Evolutionary conservation across 2,797 vertebrate genomes (phyloP), one percentile per base, ranked within the genome.

Genomic region (Micropoecilia bifurca): DNA sequence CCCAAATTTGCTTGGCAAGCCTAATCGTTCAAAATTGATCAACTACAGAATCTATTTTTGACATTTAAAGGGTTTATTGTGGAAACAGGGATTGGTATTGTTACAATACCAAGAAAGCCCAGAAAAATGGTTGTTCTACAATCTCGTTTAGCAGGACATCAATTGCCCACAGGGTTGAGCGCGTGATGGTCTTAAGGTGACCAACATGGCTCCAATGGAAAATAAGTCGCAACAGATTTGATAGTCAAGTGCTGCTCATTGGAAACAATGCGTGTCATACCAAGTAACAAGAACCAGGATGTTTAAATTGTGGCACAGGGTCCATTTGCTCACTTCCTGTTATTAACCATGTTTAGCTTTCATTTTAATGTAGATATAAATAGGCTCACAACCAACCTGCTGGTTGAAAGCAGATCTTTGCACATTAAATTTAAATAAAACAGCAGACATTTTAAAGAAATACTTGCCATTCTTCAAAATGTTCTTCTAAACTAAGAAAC

Each of bases 1-100:
- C 86, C 80, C 84, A 94, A 95, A 94, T 93, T 89, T 90, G 91
- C 94, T 92, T 93, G 92, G 92, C 93, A 93, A 91, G 88, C 90
- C 91, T 88, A 93, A 95, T 94, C 88, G 78, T 90, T 93, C 53
- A 87, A 89, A 92, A 91, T 71, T 77, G 83, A 93, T 93, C 80
- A 63, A 91, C 90, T 87, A 80, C 83, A 85, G 85, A 89, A 80
- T 89, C 84, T 83, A 81, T 81, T 80, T 80, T 88, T 86, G 80
- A 83, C 88, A 74, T 89, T 80, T 91, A 90, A 90, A 82, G 5
- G 3, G 82, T 87, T 92, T 91, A 85, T 75, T 83, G 82, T 68
- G 30, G 41, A 77, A 92, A 93, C 94, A 93, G 91, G 85, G 83
- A 85, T 89, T 82, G 78, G 72, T 73, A 92, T 93, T 95, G 92